Evolutionary conservation across 2,797 vertebrate genomes (phyloP), one percentile per base, ranked within the genome.

Genomic region (Anguilla megastoma): DNA sequence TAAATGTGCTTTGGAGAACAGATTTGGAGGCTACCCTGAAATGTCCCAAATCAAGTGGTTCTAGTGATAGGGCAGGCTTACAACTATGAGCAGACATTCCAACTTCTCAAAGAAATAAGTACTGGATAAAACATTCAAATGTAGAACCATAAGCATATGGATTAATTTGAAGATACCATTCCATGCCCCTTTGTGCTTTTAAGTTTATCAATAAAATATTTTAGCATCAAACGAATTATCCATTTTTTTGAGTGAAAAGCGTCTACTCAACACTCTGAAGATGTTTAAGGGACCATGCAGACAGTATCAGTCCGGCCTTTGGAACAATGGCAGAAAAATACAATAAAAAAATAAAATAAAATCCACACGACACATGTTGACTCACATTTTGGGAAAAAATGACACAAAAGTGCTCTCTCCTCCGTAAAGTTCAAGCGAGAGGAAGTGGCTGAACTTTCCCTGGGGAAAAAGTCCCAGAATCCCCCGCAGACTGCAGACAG

Each of bases 401-500:
- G 6, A 27, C 52, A 18, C 14, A 84, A 1, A 84, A 84, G 27
- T 54, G 82, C 52, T 56, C 3, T 54, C 50, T 56, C 24, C 52
- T 56, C 48, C 18, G 50, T 27, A 54, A 52, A 52, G 52, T 84
- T 52, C 85, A 84, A 79, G 85, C 52, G 88, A 89, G 86, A 90
- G 91, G 94, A 95, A 95, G 92, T 93, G 92, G 90, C 91, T 90
- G 87, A 89, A 92, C 90, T 92, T 95, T 95, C 94, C 94, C 94
- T 89, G 88, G 93, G 92, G 94, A 94, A 94, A 93, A 88, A 85
- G 0, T 54, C 76, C 76, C 76, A 80, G 76, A 80, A 36, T 88
- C 60, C 86, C 86, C 94, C 91, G 93, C 90, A 92, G 93, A 92
- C 90, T 91, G 88, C 91, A 91, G 92, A 92, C 93, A 89, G 82